Evolutionary conservation across 2,113 vertebrate species (phyloP).

Genomic region (Sporophila hypoxantha): DNA sequence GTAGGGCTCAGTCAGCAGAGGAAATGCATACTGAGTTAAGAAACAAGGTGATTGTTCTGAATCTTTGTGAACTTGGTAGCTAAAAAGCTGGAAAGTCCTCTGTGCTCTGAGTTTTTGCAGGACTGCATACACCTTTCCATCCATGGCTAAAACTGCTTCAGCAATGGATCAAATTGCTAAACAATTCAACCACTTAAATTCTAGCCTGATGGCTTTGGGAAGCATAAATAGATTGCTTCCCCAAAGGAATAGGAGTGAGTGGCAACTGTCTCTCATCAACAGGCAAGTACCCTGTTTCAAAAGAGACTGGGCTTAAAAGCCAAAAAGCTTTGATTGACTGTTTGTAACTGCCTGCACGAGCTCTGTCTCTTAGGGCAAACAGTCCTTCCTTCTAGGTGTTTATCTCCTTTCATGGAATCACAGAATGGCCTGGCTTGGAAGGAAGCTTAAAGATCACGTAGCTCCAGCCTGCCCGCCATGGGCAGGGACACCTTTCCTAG

Average conservation of each 20-base stretch:
- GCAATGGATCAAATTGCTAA: background rate
- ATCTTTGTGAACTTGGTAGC: background rate
- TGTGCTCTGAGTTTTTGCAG: background rate
- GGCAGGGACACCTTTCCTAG: background rate
- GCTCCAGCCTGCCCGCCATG: fast-evolving
- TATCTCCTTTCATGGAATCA: background rate
- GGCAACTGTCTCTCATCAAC: background rate
- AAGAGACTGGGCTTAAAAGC: background rate
- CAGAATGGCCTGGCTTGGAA: background rate
- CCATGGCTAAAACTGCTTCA: background rate
- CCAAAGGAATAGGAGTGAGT: background rate
- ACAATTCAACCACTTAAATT: background rate
- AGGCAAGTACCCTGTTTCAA: background rate
- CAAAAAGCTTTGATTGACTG: background rate
- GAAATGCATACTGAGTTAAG: background rate
- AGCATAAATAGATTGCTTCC: background rate
- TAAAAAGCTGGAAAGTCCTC: background rate
- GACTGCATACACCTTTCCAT: background rate
- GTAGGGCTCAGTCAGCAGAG: background rate
- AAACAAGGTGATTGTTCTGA: background rate
- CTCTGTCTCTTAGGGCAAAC: background rate
- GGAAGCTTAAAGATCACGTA: background rate
- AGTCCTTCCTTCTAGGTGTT: background rate
- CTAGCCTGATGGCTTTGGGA: background rate
- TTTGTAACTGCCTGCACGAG: background rate